Conservation (phyloP, 2,113 vertebrate species). For the Saguinus midas region DNA sequence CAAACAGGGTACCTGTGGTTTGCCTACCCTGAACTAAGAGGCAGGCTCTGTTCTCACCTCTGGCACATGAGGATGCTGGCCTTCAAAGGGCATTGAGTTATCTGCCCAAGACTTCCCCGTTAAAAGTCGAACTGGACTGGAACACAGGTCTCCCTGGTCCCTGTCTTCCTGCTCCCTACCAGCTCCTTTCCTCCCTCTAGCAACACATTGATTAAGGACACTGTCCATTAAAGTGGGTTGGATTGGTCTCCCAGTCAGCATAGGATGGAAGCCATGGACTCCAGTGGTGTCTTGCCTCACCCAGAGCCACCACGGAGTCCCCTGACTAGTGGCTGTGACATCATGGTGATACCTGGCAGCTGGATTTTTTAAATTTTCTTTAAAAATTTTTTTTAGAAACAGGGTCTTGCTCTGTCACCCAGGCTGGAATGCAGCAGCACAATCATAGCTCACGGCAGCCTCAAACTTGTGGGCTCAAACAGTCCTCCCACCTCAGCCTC, state of each 20-base stretch:
- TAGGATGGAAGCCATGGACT: neutral
- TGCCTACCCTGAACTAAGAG: neutral
- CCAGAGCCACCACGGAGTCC: neutral
- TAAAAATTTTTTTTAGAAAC: too few relatives aligned
- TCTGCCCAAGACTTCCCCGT: neutral
- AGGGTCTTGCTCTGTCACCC: too few relatives aligned
- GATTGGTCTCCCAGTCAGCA: too few relatives aligned
- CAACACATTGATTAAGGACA: neutral
- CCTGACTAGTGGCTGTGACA: neutral
- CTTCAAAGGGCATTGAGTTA: neutral
- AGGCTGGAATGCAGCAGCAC: too few relatives aligned
- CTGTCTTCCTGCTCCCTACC: neutral
- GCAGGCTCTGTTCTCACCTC: neutral
- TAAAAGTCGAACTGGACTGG: neutral
- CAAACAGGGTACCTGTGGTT: neutral
- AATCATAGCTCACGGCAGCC: too few relatives aligned
- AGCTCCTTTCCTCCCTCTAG: neutral
- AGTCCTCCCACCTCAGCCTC: too few relatives aligned
- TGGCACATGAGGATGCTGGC: neutral
- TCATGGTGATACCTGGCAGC: too few relatives aligned
- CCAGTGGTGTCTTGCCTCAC: neutral
- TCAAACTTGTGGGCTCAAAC: too few relatives aligned
- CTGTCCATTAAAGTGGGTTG: neutral
- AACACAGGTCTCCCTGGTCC: neutral
- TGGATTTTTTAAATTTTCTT: neutral